Conservation (phyloP, 1,140 invertebrate species). For the Aphis craccivora region DNA sequence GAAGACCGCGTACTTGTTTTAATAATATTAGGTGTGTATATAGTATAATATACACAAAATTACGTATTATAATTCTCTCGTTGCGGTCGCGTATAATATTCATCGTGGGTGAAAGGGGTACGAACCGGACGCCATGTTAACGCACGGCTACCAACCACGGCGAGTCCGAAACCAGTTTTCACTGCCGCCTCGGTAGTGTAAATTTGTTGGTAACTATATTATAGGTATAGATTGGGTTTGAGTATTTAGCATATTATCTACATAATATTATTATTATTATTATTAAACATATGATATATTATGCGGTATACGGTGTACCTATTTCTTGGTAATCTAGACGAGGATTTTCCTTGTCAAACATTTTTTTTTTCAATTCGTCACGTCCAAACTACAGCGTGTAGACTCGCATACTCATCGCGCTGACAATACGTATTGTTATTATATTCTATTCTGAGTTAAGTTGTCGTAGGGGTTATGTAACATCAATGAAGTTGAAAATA, state of each 20-base stretch:
- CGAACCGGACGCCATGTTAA: constrained; percentile 48
- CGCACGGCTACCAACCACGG: constrained; percentile 51
- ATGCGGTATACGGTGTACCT: too few species aligned
- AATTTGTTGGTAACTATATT: background rate
- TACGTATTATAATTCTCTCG: background rate
- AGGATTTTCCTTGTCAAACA: background rate
- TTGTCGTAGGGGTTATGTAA: too few species aligned
- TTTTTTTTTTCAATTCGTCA: background rate
- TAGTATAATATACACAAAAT: background rate
- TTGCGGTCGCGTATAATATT: constrained; percentile 33
- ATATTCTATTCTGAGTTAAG: too few species aligned
- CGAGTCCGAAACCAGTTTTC: constrained; percentile 37
- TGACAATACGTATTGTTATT: too few species aligned
- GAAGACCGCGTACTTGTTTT: background rate
- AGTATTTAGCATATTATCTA: too few species aligned
- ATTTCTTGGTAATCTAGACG: background rate
- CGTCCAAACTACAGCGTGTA: too few species aligned
- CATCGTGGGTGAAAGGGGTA: constrained; percentile 48
- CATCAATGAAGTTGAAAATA: too few species aligned
- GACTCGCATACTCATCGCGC: too few species aligned
- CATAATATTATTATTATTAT: background rate
- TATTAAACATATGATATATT: too few species aligned
- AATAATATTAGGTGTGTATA: background rate
- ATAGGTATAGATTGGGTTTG: too few species aligned
- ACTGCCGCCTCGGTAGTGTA: background rate